Percentiles rank a stretch among this genome's conserved stretches.
Conservation (phyloP, 2,113 vertebrate species). For the Catharus bicknelli region DNA sequence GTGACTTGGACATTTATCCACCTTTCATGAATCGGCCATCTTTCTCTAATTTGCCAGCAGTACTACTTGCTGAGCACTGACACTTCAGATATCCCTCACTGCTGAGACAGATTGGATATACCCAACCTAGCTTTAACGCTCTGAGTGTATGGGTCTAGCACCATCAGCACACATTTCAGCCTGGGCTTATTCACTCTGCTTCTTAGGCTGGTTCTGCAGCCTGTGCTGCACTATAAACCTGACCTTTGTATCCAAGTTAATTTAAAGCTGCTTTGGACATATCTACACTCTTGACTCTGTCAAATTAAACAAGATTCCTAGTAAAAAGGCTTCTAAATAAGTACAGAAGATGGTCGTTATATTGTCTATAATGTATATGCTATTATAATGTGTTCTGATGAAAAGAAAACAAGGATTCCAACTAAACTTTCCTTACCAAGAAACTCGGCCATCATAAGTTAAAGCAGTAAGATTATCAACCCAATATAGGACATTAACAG, state of each 20-base stretch:
- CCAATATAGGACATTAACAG: not conserved
- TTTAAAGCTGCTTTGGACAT: not conserved
- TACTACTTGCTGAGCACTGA: not conserved
- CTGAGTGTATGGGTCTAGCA: not conserved
- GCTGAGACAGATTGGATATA: not conserved
- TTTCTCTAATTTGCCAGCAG: not conserved
- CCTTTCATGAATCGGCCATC: not conserved
- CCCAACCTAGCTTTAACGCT: not conserved
- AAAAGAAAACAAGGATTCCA: not conserved
- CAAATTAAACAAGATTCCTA: not conserved
- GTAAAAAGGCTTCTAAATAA: not conserved
- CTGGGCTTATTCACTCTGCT: not conserved
- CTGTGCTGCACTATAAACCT: not conserved
- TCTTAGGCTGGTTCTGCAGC: not conserved
- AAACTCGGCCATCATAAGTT: not conserved
- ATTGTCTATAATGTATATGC: not conserved
- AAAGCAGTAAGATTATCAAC: not conserved
- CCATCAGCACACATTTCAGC: not conserved
- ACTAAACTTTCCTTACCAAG: not conserved
- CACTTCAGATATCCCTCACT: not conserved
- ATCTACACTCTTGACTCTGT: not conserved
- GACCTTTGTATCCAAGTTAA: not conserved
- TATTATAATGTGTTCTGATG: not conserved
- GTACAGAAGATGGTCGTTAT: not conserved
- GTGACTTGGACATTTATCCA: not conserved